A percentile compares a stretch with the other conserved stretches of the same genome.
Evolutionary conservation across 2,888 invertebrate species (phyloP).

Genomic region (Drosophila silvestris): DNA sequence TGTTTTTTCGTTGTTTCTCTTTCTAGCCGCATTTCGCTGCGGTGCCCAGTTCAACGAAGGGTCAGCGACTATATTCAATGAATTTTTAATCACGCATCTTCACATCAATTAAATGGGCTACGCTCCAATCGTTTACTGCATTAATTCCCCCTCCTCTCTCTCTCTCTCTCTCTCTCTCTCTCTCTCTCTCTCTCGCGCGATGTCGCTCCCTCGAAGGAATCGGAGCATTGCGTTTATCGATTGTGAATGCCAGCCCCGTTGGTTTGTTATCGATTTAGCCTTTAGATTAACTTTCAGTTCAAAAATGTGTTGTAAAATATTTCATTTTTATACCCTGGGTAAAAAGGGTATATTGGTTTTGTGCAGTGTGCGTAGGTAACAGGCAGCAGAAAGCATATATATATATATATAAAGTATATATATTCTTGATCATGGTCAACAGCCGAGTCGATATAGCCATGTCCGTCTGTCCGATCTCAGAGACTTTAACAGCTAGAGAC

Average conservation of each 20-base stretch:
- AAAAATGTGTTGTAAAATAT: neutral
- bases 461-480: neutral
- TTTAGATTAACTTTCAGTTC: neutral
- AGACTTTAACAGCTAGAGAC: neutral
- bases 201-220: neutral
- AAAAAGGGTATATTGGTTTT: neutral
- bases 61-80: conserved; percentile 49
- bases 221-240: neutral
- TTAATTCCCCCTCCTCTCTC: neutral
- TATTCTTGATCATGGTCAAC: too few relatives aligned
- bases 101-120: conserved; percentile 60
- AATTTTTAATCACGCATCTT: conserved; percentile 60
- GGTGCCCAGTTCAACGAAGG: conserved; percentile 21
- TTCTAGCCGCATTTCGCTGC: neutral
- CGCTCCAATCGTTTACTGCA: conserved; percentile 24
- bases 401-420: too few relatives aligned
- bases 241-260: neutral
- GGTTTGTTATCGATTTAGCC: neutral
- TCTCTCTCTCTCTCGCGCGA: neutral
- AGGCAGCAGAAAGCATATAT: neutral
- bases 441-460: too few relatives aligned
- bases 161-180: rapidly evolving
- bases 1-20: conserved; percentile 4
- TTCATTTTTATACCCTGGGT: neutral
- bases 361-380: neutral